Conservation (phyloP, 1,140 invertebrate species). For the Nixonia krombeini region DNA sequence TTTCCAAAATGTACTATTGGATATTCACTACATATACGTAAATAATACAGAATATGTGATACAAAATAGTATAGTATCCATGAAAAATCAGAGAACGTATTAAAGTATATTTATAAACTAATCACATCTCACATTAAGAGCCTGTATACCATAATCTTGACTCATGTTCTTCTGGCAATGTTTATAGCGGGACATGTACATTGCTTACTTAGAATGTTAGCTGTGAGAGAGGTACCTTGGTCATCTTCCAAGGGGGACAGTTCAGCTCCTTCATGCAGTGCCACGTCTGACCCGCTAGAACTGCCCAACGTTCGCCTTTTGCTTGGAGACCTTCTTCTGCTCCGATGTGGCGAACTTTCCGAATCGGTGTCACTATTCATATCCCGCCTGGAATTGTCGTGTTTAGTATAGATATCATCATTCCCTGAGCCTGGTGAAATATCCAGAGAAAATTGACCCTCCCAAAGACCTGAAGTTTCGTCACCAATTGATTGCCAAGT, state of each 20-base stretch:
- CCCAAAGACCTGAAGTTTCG: slow-evolving; percentile 59
- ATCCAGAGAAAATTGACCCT: slow-evolving; percentile 61
- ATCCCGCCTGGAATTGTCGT: slow-evolving; percentile 57
- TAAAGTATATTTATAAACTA: slow-evolving; percentile 12
- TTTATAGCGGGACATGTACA: slow-evolving; percentile 67
- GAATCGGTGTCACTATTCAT: slow-evolving; percentile 66
- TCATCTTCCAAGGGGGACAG: slow-evolving; percentile 71
- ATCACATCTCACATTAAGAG: slow-evolving; percentile 45
- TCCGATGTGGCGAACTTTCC: slow-evolving; percentile 59
- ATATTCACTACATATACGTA: not conserved
- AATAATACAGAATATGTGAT: not conserved
- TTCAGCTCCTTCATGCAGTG: slow-evolving; percentile 75
- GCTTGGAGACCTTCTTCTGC: slow-evolving; percentile 60
- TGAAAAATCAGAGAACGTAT: no score
- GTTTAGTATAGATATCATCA: slow-evolving; percentile 54
- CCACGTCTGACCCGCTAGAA: slow-evolving; percentile 77
- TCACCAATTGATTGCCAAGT: slow-evolving; percentile 46
- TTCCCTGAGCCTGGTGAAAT: slow-evolving; percentile 64
- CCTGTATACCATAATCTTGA: slow-evolving; percentile 21
- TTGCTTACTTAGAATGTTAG: slow-evolving; percentile 71
- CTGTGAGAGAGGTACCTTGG: slow-evolving; percentile 70
- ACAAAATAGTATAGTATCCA: no score
- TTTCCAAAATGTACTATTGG: no score
- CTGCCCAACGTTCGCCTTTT: slow-evolving; percentile 73
- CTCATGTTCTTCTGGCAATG: slow-evolving; percentile 31